Conservation (phyloP, 2,888 invertebrate species). For the Actias luna region DNA sequence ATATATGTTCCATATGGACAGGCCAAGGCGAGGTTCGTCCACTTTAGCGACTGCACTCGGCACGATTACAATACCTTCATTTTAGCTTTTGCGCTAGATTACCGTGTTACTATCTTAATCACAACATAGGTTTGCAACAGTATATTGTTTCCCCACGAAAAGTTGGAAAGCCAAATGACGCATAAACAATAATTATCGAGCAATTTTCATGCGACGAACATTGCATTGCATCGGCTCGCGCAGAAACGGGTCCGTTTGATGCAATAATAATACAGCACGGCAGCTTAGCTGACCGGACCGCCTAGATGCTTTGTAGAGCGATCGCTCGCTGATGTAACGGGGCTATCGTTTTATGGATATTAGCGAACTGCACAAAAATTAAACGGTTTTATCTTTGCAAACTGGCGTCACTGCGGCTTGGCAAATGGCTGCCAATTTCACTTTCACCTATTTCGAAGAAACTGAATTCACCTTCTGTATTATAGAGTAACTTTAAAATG, state of each 20-base stretch:
- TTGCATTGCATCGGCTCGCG: neutral
- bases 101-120: too few species aligned
- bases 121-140: too few species aligned
- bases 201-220: constrained; percentile 2
- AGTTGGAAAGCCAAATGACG: neutral
- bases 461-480: too few species aligned
- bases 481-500: too few species aligned
- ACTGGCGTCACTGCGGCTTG: neutral
- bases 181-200: neutral
- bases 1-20: too few species aligned
- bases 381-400: neutral
- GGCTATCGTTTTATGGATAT: constrained; percentile 4
- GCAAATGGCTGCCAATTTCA: neutral
- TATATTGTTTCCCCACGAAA: neutral
- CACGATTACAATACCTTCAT: too few species aligned
- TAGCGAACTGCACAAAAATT: constrained; percentile 4
- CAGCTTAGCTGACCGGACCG: constrained; percentile 13
- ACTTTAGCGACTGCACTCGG: too few species aligned
- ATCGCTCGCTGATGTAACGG: constrained; percentile 41
- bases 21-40: too few species aligned
- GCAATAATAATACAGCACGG: constrained; percentile 6
- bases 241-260: constrained; percentile 3
- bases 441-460: neutral
- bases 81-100: too few species aligned
- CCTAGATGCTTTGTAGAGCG: constrained; percentile 45